Evolutionary conservation across 2,113 vertebrate species (phyloP).

Genomic region (Centropus unirufus): DNA sequence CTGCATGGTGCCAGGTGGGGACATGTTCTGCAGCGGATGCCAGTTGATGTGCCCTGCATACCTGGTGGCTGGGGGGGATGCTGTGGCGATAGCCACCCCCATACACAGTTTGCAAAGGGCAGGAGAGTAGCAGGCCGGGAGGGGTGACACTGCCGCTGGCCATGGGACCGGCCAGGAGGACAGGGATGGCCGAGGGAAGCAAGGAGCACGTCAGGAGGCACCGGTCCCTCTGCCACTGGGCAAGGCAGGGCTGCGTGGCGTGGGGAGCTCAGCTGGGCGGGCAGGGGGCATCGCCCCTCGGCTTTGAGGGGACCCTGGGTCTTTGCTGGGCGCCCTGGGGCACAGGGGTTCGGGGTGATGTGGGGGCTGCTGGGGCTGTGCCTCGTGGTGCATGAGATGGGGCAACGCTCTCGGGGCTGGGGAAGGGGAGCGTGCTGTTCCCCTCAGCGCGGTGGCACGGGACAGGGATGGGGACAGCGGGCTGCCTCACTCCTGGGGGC

Average conservation of each 20-base stretch:
- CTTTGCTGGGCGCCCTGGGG: neutral
- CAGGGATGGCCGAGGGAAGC: neutral
- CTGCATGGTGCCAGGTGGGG: neutral
- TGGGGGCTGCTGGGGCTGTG: neutral
- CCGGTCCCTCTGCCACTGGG: neutral
- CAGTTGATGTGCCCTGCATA: accelerated
- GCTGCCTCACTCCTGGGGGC: accelerated
- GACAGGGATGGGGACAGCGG: neutral
- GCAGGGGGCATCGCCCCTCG: neutral
- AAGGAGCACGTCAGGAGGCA: neutral
- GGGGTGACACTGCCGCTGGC: too few species aligned
- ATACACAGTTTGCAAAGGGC: neutral
- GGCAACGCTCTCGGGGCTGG: neutral
- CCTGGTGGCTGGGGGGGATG: neutral
- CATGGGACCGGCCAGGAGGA: neutral
- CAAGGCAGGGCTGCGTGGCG: neutral
- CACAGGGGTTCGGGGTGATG: neutral
- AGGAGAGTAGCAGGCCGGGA: neutral
- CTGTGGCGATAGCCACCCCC: neutral
- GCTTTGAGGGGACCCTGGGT: neutral
- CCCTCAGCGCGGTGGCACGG: neutral
- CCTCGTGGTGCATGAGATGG: neutral
- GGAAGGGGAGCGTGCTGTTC: neutral
- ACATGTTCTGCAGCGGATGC: accelerated
- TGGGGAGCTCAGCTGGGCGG: accelerated